These are phyloP conservation scores for Archips crataeganus DNA, from an alignment of 2,888 invertebrate genomes.

Conservation along the genomic window DNA sequence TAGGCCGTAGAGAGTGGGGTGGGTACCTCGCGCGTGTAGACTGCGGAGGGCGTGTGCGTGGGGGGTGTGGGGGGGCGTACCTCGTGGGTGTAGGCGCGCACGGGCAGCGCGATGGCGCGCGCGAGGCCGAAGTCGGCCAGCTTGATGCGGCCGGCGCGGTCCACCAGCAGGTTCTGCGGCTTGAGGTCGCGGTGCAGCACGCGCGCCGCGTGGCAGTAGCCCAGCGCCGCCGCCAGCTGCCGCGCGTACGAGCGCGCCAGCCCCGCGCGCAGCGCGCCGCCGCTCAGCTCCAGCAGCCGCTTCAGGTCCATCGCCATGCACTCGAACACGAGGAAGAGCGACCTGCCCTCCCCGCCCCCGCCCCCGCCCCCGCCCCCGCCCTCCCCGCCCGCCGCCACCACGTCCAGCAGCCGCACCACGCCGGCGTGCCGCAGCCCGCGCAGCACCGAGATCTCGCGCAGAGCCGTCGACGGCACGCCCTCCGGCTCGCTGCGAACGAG, in stretches of 20 bases:
- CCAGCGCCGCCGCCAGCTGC: constrained; percentile 94
- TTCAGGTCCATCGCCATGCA: constrained; percentile 97
- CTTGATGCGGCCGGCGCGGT: constrained; percentile 94
- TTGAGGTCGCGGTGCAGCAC: constrained; percentile 97
- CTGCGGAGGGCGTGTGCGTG: too few relatives aligned
- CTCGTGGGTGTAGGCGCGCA: constrained; percentile 97
- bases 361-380: too few relatives aligned
- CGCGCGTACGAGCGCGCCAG: constrained; percentile 93
- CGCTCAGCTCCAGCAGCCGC: constrained; percentile 91
- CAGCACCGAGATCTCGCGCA: constrained; percentile 97
- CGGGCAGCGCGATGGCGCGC: constrained; percentile 95
- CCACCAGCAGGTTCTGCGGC: constrained; percentile 97
- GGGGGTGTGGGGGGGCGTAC: constrained; percentile 43
- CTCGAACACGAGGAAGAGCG: constrained; percentile 92
- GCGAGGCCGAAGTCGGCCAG: constrained; percentile 99
- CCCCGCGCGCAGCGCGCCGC: constrained; percentile 86
- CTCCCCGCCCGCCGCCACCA: constrained; percentile 91
- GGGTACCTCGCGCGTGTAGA: not conserved
- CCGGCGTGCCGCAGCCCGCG: constrained; percentile 96
- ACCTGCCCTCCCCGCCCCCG: too few relatives aligned
- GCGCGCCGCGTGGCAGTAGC: constrained; percentile 95
- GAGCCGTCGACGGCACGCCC: constrained; percentile 98
- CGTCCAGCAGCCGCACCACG: constrained; percentile 95
- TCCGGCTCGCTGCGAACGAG: constrained; percentile 91
- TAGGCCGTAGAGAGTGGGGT: too few relatives aligned